A percentile compares a stretch with the other conserved stretches of the same genome.
Conservation (phyloP, 1,140 invertebrate species). For the Habropoda laboriosa region DNA sequence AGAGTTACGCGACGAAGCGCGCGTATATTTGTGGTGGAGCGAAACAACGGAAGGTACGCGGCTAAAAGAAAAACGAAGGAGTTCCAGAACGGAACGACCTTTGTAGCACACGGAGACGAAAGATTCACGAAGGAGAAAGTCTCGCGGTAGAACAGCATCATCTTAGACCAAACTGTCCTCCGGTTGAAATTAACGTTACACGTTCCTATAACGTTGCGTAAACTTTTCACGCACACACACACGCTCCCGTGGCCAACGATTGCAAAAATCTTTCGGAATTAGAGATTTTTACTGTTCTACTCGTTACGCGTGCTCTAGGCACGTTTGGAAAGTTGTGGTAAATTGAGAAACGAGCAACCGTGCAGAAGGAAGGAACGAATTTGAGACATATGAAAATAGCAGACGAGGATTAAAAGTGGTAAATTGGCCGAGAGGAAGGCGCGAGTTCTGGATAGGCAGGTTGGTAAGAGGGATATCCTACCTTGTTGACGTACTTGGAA, state of each 20-base stretch:
- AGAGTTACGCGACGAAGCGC: too few relatives aligned
- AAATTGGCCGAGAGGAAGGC: too few relatives aligned
- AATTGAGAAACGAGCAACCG: too few relatives aligned
- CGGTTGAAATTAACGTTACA: constrained; percentile 18
- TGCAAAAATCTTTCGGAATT: neutral
- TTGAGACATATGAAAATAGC: neutral
- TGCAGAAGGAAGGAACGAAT: too few relatives aligned
- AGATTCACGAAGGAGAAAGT: constrained; percentile 30
- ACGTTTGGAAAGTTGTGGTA: too few relatives aligned
- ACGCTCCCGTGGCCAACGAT: neutral
- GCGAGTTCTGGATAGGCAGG: too few relatives aligned
- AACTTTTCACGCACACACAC: neutral
- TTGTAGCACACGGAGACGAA: neutral
- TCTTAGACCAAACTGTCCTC: neutral
- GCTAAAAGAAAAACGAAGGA: neutral
- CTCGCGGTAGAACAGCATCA: neutral
- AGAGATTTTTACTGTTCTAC: neutral
- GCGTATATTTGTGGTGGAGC: neutral
- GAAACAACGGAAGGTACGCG: neutral
- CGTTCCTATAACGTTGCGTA: constrained; percentile 6
- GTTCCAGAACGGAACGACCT: neutral
- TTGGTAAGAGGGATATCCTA: constrained; percentile 9
- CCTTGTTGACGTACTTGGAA: neutral
- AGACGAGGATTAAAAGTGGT: neutral
- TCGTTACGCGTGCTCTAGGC: too few relatives aligned